Base-by-base conservation (phyloP, 2,113 vertebrate species). In the Neomonachus schauinslandi region DNA sequence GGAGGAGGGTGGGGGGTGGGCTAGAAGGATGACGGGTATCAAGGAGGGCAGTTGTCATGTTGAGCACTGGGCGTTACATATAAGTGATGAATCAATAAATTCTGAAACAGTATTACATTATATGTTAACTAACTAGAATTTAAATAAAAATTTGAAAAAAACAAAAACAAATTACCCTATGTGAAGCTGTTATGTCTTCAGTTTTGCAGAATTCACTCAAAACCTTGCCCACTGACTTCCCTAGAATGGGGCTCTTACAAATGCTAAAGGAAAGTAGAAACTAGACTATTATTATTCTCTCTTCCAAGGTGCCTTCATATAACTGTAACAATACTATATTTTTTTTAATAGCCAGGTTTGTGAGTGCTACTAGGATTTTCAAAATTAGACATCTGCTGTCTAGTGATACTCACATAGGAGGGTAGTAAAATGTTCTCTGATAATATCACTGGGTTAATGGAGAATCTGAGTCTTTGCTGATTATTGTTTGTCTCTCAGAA, bases 361-460 rank as follows among this genome's bases (percentile, higher is more conserved):
- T 53, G 11, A 80, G 7, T 72, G 13, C 55, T 87, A 72, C 14
- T 46, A 31, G 55, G n/a, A 88, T 95, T 92, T 95, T 88, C 26
- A 88, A 87, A 95, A 81, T 36, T 33, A 89, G 46, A 33, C 28
- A n/a, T 92, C 80, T 95, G 65, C 76, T 72, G 36, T 72, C 53
- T 87, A 72, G 55, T 57, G 7, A 92, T 63, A 81, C 5, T 61
- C 55, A 76, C 8, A 53, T 6, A 81, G 21, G 28, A 81, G 11
- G 15, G 46, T 88, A 46, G 12, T 88, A 88, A 81, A 91, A 92
- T 2, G 18, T 72, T 88, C 74, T 63, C 53, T 87, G 33, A 80
- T 81, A 87, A 59, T 31, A 72, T 79, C 28, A 65, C 59, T 95
- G 86, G 21, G 39, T 79, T 86, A 95, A 49, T 85, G 31, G 63